Evolutionary conservation across 1,140 invertebrate species (phyloP).

Genomic region (Pachyrhynchus sulphureomaculatus): DNA sequence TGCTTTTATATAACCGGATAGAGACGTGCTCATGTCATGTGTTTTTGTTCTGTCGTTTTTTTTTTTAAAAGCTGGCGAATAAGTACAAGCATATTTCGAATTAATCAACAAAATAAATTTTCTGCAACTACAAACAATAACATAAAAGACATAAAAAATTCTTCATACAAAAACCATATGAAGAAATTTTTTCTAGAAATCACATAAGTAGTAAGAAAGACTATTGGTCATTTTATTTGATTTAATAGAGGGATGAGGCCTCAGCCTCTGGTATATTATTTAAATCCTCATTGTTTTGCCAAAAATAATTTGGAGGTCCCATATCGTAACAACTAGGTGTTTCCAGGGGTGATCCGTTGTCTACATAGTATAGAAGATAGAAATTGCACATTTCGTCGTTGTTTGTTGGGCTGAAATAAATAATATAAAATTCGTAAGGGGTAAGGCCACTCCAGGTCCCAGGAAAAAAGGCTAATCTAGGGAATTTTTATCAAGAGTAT

Average conservation of each 20-base stretch:
- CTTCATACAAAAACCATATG: too few species aligned
- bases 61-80: too few species aligned
- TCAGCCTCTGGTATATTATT: slow-evolving; percentile 79
- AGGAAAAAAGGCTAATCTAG: too few species aligned
- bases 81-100: too few species aligned
- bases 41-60: too few species aligned
- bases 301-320: slow-evolving; percentile 82
- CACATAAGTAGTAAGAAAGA: neutral
- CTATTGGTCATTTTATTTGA: neutral
- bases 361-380: slow-evolving; percentile 97
- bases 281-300: slow-evolving; percentile 63
- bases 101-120: too few species aligned
- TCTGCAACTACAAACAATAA: too few species aligned
- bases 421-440: neutral
- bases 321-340: slow-evolving; percentile 84
- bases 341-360: slow-evolving; percentile 73
- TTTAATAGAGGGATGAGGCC: slow-evolving; percentile 52
- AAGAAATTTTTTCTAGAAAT: neutral
- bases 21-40: too few species aligned
- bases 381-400: slow-evolving; percentile 99
- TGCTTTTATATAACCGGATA: too few species aligned
- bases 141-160: too few species aligned
- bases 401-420: slow-evolving; percentile 72
- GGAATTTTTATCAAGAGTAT: too few species aligned
- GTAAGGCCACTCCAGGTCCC: too few species aligned